Percentiles rank a stretch among this genome's conserved stretches.
Conservation (phyloP, 2,113 vertebrate species). For the Triplophysa rosa region DNA sequence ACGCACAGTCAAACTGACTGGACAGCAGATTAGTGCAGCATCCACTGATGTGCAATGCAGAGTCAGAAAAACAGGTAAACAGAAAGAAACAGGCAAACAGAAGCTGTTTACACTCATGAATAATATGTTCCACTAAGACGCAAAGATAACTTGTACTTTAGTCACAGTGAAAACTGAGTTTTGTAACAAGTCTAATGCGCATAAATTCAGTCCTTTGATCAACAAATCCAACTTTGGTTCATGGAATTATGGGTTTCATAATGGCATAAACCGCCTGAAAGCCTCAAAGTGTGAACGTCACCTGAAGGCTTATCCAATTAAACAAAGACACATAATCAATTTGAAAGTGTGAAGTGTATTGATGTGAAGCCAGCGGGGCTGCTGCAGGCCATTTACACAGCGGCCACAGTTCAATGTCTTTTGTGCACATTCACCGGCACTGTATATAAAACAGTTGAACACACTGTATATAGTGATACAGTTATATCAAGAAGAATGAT, state of each 20-base stretch:
- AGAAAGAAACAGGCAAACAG: constrained; percentile 22
- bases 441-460: background rate
- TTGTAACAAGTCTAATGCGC: constrained; percentile 9
- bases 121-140: background rate
- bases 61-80: constrained; percentile 27
- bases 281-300: background rate
- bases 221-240: background rate
- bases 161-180: background rate
- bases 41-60: background rate
- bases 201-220: constrained; percentile 32
- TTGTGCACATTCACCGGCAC: background rate
- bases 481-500: background rate
- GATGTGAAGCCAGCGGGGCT: background rate
- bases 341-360: constrained; percentile 14
- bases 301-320: constrained; percentile 16
- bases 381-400: background rate
- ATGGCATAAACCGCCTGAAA: background rate
- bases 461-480: background rate
- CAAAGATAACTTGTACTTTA: background rate
- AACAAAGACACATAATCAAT: constrained; percentile 16
- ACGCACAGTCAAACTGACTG: background rate
- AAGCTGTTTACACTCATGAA: background rate
- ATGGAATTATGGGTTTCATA: constrained; percentile 7
- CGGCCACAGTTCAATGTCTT: background rate
- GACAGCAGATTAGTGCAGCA: constrained; percentile 1